Evolutionary conservation across 1,140 invertebrate species (phyloP), one percentile per base, ranked within the genome.

Genomic region (Cyclina sinensis): DNA sequence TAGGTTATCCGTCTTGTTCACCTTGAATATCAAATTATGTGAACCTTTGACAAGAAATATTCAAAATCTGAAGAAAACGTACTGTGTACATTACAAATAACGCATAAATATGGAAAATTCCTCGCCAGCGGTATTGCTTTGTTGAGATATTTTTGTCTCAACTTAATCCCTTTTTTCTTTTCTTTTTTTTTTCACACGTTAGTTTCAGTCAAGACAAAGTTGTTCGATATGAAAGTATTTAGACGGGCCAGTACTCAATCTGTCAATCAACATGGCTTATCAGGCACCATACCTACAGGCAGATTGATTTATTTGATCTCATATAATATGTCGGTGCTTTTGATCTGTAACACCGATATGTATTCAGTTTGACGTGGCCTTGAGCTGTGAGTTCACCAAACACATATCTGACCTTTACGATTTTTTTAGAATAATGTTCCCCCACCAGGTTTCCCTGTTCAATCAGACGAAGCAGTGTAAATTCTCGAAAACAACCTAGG

Each of bases 271-370:
- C 12, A 4, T 18, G 43, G 62, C 46, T 88, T 88, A 88, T 94
- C 93, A 91, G 92, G 92, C 92, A 93, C 91, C 91, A 86, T 90
- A 88, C 89, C 91, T 92, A 90, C 90, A 86, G 80, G 83, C 83
- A 91, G 92, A 92, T 93, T 93, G 93, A 94, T 94, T 92, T 93
- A 94, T 94, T 93, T 91, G 90, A 90, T 84, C 90, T 79, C 59
- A 59, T 79, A 88, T 92, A 90, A 92, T 92, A 86, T 83, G 86
- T 74, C 88, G 39, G 32, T 51, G 73, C 59, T 89, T 93, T 93
- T 94, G 93, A 94, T 93, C 90, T 90, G 65, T 37, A 37, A 9
- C 65, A 70, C 11, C 32, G 78, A 80, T 80, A 37, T 59, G 51
- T 80, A 57, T 16, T 80, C 78, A 80, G 51, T 37, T 48, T 32